Evolutionary conservation across 2,888 invertebrate genomes (phyloP).

Genomic region (Amphipyra tragopoginis): DNA sequence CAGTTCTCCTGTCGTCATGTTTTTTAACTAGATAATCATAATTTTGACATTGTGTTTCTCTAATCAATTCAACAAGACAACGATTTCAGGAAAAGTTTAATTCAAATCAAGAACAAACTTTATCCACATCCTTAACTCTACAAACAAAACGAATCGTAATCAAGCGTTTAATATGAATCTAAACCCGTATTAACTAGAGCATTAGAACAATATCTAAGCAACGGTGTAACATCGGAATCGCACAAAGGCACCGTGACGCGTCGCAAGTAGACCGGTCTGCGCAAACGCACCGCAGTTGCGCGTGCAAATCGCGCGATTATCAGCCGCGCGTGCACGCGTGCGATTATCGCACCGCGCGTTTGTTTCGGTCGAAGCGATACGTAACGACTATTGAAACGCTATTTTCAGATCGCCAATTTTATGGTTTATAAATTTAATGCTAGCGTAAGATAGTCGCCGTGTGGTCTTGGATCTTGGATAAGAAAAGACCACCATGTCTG

Average conservation of each 20-base stretch:
- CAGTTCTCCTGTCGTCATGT: too few species aligned
- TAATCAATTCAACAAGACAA: background rate
- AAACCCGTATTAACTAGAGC: conserved; percentile 66
- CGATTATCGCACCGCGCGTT: conserved; percentile 61
- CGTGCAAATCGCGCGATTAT: conserved; percentile 68
- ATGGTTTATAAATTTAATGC: background rate
- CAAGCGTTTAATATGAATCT: conserved; percentile 21
- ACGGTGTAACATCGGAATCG: conserved; percentile 48
- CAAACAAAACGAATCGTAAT: conserved; percentile 7
- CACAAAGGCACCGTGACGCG: conserved; percentile 66
- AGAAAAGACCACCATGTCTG: too few species aligned
- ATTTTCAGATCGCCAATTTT: conserved; percentile 9
- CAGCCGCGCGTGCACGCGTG: conserved; percentile 41
- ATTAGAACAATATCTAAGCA: conserved; percentile 61
- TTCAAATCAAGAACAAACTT: background rate
- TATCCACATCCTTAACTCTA: background rate
- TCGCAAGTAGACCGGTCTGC: conserved; percentile 60
- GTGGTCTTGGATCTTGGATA: too few species aligned
- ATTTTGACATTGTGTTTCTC: too few species aligned
- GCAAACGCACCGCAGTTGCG: conserved; percentile 69
- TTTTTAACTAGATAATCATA: too few species aligned
- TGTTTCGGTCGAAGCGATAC: conserved; percentile 45
- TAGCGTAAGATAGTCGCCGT: background rate
- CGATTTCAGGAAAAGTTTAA: background rate
- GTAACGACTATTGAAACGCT: conserved; percentile 11